Evolutionary conservation across 2,888 invertebrate species (phyloP), one percentile per base, ranked within the genome.

Genomic region (Latrodectus elegans): DNA sequence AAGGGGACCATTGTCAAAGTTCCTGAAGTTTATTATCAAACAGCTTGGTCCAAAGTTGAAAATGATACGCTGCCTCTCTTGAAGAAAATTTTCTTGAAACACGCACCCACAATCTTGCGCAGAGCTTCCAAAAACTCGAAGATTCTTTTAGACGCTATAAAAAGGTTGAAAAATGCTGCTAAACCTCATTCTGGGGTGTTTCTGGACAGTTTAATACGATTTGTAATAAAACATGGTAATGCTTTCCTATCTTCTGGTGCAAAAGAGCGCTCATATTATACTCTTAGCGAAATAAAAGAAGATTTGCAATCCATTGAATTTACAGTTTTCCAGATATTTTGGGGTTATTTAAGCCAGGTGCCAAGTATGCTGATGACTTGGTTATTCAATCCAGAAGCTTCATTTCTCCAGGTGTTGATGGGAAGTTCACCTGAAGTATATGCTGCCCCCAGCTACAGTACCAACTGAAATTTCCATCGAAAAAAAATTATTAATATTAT

Each of bases 241-340:
- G 9, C 72, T 6, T 26, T 80, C 0, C 14, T 51, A 0, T 14
- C 79, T n/a, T 52, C 70, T 14, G 51, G 60, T 9, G 14, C 38
- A 14, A 15, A 22, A 11, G 26, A 75, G n/a, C 8, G 51, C 6
- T 22, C 70, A n/a, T 38, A 52, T 10, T 83, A 86, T 71, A 64
- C 85, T 1, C 6, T 49, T 12, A 75, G 70, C 0, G 85, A 86
- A 38, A 80, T 86, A 12, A 38, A 51, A 49, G 76, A 71, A 8
- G 85, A 86, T 38, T 75, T 86, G 11, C 60, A 26, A 17, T 71
- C 80, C 15, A 80, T 86, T 17, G 73, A 76, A 49, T 38, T 80
- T 8, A 70, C 80, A 52, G 1, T 80, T 12, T 11, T 80, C 1
- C 70, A 86, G 53, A 64, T 86, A 1, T 6, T 71, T 1, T 4